These are phyloP conservation scores for Emys orbicularis DNA, from an alignment of 2,797 vertebrate species.

Conservation along the genomic window DNA sequence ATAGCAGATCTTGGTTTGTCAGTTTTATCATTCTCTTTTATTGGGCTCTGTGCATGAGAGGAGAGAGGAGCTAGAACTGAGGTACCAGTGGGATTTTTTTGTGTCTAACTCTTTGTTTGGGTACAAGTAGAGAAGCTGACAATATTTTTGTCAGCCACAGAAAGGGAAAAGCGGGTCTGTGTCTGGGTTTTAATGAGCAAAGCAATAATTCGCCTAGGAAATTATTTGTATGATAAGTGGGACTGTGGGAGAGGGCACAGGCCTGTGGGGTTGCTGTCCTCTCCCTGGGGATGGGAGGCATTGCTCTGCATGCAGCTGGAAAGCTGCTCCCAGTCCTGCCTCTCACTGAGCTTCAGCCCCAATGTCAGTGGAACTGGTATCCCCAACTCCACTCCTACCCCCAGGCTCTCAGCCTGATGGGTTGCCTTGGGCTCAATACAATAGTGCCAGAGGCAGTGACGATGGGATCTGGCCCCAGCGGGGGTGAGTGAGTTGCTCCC, in stretches of 20 bases:
- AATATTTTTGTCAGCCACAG: background rate
- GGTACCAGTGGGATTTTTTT: background rate
- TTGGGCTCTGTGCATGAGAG: background rate
- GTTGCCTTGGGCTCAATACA: background rate
- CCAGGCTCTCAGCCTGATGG: background rate
- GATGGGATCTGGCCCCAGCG: background rate
- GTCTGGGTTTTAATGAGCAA: background rate
- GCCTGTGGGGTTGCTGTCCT: background rate
- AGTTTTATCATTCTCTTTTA: background rate
- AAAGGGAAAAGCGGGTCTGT: rapidly evolving
- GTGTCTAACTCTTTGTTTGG: background rate
- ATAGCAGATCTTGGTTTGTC: background rate
- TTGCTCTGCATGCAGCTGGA: background rate
- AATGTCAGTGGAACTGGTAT: background rate
- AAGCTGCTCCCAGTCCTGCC: background rate
- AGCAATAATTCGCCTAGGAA: rapidly evolving
- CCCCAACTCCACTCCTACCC: background rate
- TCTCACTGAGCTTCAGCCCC: background rate
- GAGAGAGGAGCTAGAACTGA: background rate
- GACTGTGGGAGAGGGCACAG: background rate
- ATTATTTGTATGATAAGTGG: background rate
- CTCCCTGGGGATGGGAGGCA: background rate
- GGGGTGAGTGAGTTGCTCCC: background rate
- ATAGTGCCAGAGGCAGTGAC: background rate
- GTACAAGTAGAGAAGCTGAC: background rate